Percentiles rank a stretch among this genome's conserved stretches.
Conservation (phyloP, 2,797 vertebrate species). For the Phalanger gymnotis region DNA sequence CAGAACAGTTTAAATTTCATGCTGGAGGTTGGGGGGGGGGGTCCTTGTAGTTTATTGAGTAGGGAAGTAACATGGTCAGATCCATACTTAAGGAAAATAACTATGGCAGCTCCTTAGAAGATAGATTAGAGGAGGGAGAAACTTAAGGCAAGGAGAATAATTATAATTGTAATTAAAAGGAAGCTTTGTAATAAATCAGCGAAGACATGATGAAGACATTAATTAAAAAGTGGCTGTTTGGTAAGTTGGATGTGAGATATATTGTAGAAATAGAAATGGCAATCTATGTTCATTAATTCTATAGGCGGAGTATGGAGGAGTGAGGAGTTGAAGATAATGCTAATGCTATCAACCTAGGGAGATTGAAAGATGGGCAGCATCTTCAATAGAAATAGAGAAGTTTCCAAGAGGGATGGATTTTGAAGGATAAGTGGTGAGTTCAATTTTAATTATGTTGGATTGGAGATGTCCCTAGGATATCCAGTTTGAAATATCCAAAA, state of each 20-base stretch:
- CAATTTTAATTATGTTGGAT: background rate
- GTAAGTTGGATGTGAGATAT: background rate
- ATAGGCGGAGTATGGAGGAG: background rate
- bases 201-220: background rate
- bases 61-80: background rate
- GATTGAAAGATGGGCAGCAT: background rate
- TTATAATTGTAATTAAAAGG: background rate
- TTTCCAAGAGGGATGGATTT: background rate
- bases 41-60: background rate
- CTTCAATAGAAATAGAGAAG: background rate
- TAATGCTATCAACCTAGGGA: background rate
- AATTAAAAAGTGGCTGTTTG: background rate
- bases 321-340: background rate
- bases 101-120: background rate
- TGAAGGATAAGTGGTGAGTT: background rate
- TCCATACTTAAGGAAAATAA: background rate
- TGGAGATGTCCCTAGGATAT: background rate
- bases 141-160: background rate
- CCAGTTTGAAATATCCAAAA: background rate
- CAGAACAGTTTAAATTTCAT: background rate
- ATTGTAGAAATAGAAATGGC: background rate
- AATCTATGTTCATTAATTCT: background rate
- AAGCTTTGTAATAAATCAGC: background rate
- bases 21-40: background rate
- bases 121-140: background rate